phyloP scores from a whole-genome alignment of 2,888 invertebrate genomes.

The Drosophila phalerata region DNA sequence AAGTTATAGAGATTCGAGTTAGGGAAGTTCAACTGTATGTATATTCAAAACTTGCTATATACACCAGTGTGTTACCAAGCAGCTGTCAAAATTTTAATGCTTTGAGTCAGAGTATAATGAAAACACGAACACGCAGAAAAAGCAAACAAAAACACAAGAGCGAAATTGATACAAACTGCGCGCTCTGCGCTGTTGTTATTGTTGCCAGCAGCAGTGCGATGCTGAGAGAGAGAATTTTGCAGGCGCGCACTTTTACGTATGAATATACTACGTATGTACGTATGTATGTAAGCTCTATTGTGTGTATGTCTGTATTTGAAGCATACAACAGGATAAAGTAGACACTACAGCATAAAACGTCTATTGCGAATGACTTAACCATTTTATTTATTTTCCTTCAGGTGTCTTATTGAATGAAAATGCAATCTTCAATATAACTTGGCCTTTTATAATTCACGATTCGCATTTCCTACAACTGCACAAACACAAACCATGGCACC shows the following conservation, averaged over 20 bases:
- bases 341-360: background rate
- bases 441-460: slow-evolving; percentile 4
- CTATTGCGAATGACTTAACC: background rate
- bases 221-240: slow-evolving; percentile 55
- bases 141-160: slow-evolving; percentile 75
- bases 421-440: background rate
- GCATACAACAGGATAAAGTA: slow-evolving; percentile 9
- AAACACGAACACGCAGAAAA: slow-evolving; percentile 75
- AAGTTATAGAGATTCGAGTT: too few species aligned
- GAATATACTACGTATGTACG: background rate
- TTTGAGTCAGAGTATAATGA: slow-evolving; percentile 47
- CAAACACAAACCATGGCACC: slow-evolving; percentile 41
- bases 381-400: background rate
- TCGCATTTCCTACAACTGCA: slow-evolving; percentile 10
- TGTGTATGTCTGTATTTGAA: background rate
- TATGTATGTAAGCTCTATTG: background rate
- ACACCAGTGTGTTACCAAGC: slow-evolving; percentile 1
- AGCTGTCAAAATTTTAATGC: background rate
- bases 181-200: slow-evolving; percentile 44
- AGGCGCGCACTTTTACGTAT: slow-evolving; percentile 20
- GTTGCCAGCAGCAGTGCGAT: slow-evolving; percentile 52
- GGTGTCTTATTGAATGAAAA: slow-evolving; percentile 1
- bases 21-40: too few species aligned
- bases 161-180: slow-evolving; percentile 70
- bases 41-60: background rate